phyloP scores from a whole-genome alignment of 2,113 vertebrate species.

The Oenanthe oenanthe region DNA sequence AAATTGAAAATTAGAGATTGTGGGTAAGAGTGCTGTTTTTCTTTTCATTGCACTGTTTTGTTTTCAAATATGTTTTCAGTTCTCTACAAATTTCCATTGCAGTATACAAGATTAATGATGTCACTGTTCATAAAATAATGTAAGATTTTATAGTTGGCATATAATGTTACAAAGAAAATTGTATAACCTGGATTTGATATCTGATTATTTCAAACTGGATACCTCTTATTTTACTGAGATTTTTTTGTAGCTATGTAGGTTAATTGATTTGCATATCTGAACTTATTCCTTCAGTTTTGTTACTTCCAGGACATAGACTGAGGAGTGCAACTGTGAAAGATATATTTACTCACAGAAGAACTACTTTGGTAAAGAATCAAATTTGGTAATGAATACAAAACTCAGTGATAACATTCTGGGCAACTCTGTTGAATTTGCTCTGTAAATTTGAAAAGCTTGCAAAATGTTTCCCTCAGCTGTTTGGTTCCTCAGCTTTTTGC shows the following conservation, averaged over 20 bases:
- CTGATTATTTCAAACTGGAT: neutral
- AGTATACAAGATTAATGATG: neutral
- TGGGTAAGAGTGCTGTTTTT: neutral
- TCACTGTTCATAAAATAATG: neutral
- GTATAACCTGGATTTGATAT: neutral
- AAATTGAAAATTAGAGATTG: neutral
- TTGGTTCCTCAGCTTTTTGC: neutral
- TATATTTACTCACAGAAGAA: neutral
- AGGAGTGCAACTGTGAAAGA: neutral
- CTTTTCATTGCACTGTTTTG: neutral
- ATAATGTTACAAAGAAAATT: neutral
- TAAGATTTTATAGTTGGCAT: neutral
- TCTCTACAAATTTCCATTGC: neutral
- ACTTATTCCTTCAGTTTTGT: neutral
- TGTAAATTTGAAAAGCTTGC: constrained; percentile 30
- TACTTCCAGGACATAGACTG: neutral
- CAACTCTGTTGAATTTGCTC: neutral
- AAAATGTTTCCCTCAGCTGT: constrained; percentile 6
- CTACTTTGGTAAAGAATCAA: constrained; percentile 41
- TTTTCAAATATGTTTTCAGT: neutral
- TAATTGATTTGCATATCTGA: constrained; percentile 32
- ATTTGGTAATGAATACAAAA: neutral
- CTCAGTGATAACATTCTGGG: neutral
- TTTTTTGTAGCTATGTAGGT: neutral
- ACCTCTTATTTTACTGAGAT: neutral